Conservation (phyloP, 2,797 vertebrate genomes). For the Malurus leucopterus region DNA sequence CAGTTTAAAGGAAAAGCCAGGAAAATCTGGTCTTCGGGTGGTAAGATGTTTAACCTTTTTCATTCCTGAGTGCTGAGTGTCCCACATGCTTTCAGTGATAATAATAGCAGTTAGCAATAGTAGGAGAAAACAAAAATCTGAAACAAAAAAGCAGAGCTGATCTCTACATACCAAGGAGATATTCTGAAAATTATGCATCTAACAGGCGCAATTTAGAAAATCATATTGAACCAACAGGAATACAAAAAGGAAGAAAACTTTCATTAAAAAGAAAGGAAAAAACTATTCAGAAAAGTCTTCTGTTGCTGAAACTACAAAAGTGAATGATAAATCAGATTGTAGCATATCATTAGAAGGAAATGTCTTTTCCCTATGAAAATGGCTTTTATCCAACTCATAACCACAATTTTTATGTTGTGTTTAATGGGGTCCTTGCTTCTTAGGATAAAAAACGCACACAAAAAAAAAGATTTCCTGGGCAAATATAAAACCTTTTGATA, state of each 20-base stretch:
- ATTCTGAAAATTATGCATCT: background rate
- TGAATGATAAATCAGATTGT: background rate
- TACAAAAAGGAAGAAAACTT: background rate
- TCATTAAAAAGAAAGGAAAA: background rate
- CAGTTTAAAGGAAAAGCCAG: background rate
- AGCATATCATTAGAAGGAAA: background rate
- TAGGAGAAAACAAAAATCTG: background rate
- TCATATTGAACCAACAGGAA: background rate
- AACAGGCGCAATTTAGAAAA: background rate
- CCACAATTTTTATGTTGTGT: background rate
- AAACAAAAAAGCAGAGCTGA: background rate
- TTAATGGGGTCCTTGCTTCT: background rate
- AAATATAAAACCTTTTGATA: background rate
- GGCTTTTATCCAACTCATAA: background rate
- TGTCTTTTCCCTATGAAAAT: background rate
- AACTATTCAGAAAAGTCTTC: background rate
- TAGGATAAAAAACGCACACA: background rate
- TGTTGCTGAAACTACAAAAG: background rate
- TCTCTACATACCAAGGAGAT: background rate
- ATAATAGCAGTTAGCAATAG: background rate
- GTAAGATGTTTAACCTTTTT: background rate
- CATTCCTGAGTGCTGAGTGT: background rate
- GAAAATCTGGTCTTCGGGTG: background rate
- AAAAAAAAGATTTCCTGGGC: background rate
- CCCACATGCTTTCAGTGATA: background rate